These are phyloP conservation scores for Paracanthobrama guichenoti DNA, from an alignment of 2,113 vertebrate genomes.

Conservation along the genomic window DNA sequence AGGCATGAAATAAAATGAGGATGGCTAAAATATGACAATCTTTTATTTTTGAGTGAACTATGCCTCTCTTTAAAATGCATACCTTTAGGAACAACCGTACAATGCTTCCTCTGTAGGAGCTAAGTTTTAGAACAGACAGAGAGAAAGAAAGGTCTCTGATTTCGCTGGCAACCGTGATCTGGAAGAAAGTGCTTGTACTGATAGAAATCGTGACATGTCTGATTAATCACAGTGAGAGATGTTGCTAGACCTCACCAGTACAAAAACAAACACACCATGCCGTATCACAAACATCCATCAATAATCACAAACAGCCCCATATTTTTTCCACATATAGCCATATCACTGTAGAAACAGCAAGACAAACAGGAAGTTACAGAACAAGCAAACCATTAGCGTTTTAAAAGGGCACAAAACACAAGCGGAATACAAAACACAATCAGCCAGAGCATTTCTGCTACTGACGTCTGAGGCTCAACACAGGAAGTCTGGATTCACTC, in stretches of 20 bases:
- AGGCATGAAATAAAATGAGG: too few species aligned
- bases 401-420: conserved; percentile 20
- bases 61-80: background rate
- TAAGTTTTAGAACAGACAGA: background rate
- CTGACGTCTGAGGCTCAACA: background rate
- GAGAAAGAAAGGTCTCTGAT: background rate
- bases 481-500: conserved; percentile 28
- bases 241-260: background rate
- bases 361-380: conserved; percentile 29
- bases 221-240: conserved; percentile 48
- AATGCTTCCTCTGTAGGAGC: background rate
- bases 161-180: background rate
- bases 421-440: conserved; percentile 9
- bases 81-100: background rate
- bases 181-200: conserved; percentile 35
- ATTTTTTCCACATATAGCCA: conserved; percentile 7
- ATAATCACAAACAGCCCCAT: background rate
- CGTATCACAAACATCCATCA: background rate
- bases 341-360: background rate
- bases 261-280: background rate
- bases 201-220: conserved; percentile 44
- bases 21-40: background rate
- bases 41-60: background rate
- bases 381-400: conserved; percentile 16
- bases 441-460: background rate